Evolutionary conservation across 2,888 invertebrate genomes (phyloP), one percentile per base, ranked within the genome.

Genomic region (Atherix ibis): DNA sequence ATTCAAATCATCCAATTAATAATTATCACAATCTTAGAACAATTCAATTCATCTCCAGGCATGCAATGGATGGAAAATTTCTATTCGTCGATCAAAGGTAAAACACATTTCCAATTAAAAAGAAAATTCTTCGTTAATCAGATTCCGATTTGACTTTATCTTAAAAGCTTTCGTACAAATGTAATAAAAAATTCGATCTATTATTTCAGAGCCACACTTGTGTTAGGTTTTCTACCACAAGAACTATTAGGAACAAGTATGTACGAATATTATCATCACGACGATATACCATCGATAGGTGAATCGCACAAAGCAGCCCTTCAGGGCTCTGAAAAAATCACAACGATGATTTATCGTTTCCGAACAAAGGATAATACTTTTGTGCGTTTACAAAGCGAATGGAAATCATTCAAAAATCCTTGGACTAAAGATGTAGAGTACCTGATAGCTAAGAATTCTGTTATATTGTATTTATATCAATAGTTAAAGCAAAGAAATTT

Each of bases 401-500:
- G 87, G 76, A 85, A 80, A 47, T 76, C 83, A 0, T 91, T 94
- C 56, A 74, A 74, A 48, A 92, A 92, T 62, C 94, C 94, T 0
- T 92, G 91, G 91, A 92, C 91, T 2, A 88, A 88, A 61, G 92
- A 92, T 51, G 76, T 88, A 40, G 92, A 94, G 52, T 87, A 81
- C 53, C 68, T 92, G 42, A 79, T 89, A 44, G 81, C 88, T 0
- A 85, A 83, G 56, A 89, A 91, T 62, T 77, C 75, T 1, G 68
- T 84, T 30, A 68, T 85, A 38, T 63, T 73, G 68, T 79, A 53
- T 29, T 18, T 10, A 24, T 10, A 8, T 18, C 14, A 31, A 29
- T 29, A 29, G 5, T n/a, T n/a, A n/a, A n/a, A n/a, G n/a, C n/a
- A n/a, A n/a, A n/a, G n/a, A n/a, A n/a, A n/a, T n/a, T n/a, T n/a